Percentiles rank a stretch among this genome's conserved stretches.
Evolutionary conservation across 2,888 invertebrate species (phyloP).

Genomic region (Agrotis segetum): DNA sequence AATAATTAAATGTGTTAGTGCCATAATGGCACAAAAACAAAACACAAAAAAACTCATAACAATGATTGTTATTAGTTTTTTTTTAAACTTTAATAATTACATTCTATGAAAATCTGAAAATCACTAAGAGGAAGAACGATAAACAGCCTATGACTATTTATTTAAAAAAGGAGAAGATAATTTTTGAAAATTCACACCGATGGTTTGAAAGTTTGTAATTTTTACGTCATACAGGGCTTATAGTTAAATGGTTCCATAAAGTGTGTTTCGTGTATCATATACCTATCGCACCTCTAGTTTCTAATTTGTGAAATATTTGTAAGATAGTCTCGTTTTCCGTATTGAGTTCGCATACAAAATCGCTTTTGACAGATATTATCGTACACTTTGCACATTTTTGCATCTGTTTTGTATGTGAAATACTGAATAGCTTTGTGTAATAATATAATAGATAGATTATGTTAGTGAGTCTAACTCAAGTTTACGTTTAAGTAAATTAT

Average conservation of each 20-base stretch:
- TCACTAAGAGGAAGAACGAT: too few species aligned
- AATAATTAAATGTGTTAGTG: constrained; percentile 13
- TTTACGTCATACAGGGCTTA: too few species aligned
- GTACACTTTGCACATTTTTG: constrained; percentile 44
- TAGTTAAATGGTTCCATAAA: too few species aligned
- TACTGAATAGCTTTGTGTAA: constrained; percentile 27
- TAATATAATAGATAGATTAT: constrained; percentile 35
- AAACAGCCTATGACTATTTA: too few species aligned
- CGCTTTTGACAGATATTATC: constrained; percentile 48
- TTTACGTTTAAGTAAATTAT: too few species aligned
- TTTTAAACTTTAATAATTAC: too few species aligned
- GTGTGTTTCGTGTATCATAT: too few species aligned
- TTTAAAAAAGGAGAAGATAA: not conserved
- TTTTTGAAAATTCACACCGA: not conserved
- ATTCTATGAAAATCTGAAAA: too few species aligned
- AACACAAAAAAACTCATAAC: too few species aligned
- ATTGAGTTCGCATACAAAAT: constrained; percentile 39
- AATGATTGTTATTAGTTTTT: too few species aligned
- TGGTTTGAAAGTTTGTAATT: too few species aligned
- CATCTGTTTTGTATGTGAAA: constrained; percentile 24
- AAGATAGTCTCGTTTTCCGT: constrained; percentile 13
- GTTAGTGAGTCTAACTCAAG: not conserved
- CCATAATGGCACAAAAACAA: too few species aligned
- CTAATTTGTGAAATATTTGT: constrained; percentile 35
- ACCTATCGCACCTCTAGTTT: not conserved